phyloP scores from a whole-genome alignment of 2,888 invertebrate species.

The Napeogenes inachia region DNA sequence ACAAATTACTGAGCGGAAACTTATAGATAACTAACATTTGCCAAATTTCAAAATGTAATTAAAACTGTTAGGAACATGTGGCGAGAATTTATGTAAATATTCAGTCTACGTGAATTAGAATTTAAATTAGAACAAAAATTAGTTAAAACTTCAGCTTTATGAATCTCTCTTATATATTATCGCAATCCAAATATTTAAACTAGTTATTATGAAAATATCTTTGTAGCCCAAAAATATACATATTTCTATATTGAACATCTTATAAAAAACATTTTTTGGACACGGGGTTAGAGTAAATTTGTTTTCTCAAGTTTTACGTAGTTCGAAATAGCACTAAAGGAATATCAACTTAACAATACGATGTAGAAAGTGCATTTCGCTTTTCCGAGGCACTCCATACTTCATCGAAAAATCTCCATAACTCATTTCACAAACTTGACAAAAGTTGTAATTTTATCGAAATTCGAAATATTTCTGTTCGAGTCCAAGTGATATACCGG shows the following conservation, averaged over 20 bases:
- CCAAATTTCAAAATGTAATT: constrained; percentile 16
- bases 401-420: constrained; percentile 40
- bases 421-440: constrained; percentile 51
- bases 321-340: neutral
- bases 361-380: constrained; percentile 14
- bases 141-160: constrained; percentile 2
- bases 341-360: constrained; percentile 14
- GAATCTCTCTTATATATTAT: neutral
- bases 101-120: constrained; percentile 20
- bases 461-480: constrained; percentile 51
- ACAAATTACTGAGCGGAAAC: constrained; percentile 5
- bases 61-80: constrained; percentile 18
- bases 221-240: no score
- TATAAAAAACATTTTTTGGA: neutral
- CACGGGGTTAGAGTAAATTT: neutral
- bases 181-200: neutral
- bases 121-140: constrained; percentile 19
- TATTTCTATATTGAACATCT: no score
- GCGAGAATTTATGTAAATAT: constrained; percentile 27
- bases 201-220: no score
- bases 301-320: neutral
- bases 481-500: constrained; percentile 52
- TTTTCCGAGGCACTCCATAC: neutral
- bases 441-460: constrained; percentile 62
- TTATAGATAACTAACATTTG: constrained; percentile 6